Evolutionary conservation across 2,113 vertebrate species (phyloP), one percentile per base, ranked within the genome.

Genomic region (Picathartes gymnocephalus): DNA sequence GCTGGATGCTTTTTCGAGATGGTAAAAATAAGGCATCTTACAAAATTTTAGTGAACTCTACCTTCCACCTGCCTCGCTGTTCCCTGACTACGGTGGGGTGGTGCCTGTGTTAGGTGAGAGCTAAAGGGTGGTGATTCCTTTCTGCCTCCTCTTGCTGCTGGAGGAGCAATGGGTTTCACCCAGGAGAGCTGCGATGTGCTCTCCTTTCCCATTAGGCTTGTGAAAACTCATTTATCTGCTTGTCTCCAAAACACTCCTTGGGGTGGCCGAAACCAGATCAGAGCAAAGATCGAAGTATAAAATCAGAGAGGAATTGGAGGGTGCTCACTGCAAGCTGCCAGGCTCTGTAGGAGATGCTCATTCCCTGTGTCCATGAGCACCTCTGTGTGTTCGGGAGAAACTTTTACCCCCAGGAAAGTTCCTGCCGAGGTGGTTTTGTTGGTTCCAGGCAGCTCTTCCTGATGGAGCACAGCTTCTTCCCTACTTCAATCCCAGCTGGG

Each of bases 391-490:
- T 7, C 15, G 12, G 65, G 51, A 86, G 79, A 31, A 82, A 54
- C 22, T 54, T 58, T 16, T 1, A 4, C 23, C 74, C 15, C 19
- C 35, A 25, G 65, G 12, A 7, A 15, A 11, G 40, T 33, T 45
- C 8, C 1, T 17, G 45, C 44, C 0, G 4, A 11, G 11, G 53
- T 6, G 0, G 1, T 21, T 78, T 27, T 20, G 24, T 23, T 24
- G 3, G 16, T 44, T 31, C 81, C 84, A 53, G 11, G 7, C 68
- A 27, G 39, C 78, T 40, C 30, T 21, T 58, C 53, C 13, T 13
- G 9, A 37, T 0, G 0, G 12, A 7, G 65, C 74, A 33, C 0
- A 1, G 57, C 88, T 54, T 54, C 2, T 0, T 33, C 57, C 62
- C 88, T 1, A 8, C 66, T 61, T 86, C 93, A 21, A 22, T 28